Conservation (phyloP, 2,797 vertebrate genomes). For the Fistularia commersonii region DNA sequence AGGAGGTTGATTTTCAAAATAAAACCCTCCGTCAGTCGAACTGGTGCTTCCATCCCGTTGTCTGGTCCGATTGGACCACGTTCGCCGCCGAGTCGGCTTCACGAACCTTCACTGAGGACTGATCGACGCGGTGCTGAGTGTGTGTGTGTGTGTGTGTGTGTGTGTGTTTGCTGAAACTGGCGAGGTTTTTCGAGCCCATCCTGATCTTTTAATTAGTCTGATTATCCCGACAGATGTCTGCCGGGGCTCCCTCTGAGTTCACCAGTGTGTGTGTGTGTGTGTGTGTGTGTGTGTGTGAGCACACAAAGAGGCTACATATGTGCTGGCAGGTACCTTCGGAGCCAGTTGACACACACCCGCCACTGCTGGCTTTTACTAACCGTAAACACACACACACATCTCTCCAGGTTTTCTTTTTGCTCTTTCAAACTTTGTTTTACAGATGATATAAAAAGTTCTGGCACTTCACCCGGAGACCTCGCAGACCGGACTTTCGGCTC, state of each 20-base stretch:
- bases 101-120: conserved; percentile 40
- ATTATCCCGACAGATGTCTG: conserved; percentile 73
- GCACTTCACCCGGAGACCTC: conserved; percentile 17
- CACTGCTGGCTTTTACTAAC: conserved; percentile 18
- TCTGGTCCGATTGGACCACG: conserved; percentile 18
- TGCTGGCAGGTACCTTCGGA: conserved; percentile 30
- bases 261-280: neutral
- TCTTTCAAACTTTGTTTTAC: neutral
- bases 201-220: conserved; percentile 68
- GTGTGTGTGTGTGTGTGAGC: too few relatives aligned
- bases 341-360: conserved; percentile 33
- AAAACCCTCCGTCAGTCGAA: too few relatives aligned
- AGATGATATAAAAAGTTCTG: conserved; percentile 13
- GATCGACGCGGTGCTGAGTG: conserved; percentile 46
- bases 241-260: conserved; percentile 31
- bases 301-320: conserved; percentile 29
- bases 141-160: conserved; percentile 3
- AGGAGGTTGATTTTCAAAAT: too few relatives aligned
- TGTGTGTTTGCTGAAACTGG: conserved; percentile 22
- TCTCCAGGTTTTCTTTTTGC: neutral
- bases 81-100: conserved; percentile 33
- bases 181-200: conserved; percentile 46
- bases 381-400: conserved; percentile 2
- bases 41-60: too few relatives aligned
- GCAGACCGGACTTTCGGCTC: too few relatives aligned